A percentile compares a stretch with the other conserved stretches of the same genome.
phyloP scores from a whole-genome alignment of 2,113 vertebrate genomes.

The Cyanocitta stelleri region DNA sequence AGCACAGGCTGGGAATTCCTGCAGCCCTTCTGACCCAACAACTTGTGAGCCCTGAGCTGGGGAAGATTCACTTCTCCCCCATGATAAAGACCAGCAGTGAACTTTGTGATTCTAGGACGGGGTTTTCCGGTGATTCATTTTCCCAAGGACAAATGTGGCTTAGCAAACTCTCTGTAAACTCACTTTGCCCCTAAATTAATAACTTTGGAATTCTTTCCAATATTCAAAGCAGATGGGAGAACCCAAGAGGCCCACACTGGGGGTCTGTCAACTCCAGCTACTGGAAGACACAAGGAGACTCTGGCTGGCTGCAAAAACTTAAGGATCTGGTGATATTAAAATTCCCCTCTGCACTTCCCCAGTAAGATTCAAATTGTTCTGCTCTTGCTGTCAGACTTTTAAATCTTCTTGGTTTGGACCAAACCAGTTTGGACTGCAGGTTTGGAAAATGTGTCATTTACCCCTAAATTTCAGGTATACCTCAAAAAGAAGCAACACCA shows the following conservation, averaged over 20 bases:
- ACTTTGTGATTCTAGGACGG: not conserved
- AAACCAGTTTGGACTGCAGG: not conserved
- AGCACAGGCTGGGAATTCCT: not conserved
- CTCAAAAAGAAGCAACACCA: not conserved
- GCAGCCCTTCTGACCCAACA: not conserved
- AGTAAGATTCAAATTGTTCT: not conserved
- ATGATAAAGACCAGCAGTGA: not conserved
- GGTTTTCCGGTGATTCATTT: rapidly evolving
- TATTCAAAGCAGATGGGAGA: not conserved
- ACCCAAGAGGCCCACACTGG: not conserved
- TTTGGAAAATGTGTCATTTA: not conserved
- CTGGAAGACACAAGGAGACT: not conserved
- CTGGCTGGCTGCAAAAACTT: not conserved
- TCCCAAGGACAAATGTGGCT: not conserved
- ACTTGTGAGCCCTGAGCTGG: not conserved
- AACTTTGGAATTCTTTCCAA: not conserved
- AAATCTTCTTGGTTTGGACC: not conserved
- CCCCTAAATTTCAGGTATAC: not conserved
- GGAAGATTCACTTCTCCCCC: not conserved
- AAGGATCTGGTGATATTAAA: not conserved
- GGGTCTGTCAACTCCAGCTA: not conserved
- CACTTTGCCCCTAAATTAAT: not conserved
- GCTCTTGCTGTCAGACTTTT: not conserved
- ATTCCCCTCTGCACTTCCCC: not conserved
- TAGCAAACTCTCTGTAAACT: not conserved